Evolutionary conservation across 2,797 vertebrate genomes (phyloP).

Genomic region (Pelodytes ibericus): DNA sequence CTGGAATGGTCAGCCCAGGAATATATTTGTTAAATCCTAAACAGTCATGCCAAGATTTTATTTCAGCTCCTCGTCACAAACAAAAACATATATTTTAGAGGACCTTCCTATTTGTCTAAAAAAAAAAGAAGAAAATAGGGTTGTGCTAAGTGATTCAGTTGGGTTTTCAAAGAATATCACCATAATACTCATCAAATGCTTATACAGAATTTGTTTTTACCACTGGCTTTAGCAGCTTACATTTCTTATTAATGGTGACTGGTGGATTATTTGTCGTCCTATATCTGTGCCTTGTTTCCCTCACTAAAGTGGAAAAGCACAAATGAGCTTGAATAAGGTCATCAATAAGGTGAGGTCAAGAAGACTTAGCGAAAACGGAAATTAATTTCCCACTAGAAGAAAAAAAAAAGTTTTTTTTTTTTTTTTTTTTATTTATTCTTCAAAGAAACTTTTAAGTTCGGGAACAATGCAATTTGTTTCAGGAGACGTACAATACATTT

Average conservation of each 20-base stretch:
- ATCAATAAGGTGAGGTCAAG: constrained; percentile 2
- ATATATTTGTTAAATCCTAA: too few relatives aligned
- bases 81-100: too few relatives aligned
- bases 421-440: neutral
- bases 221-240: neutral
- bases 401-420: neutral
- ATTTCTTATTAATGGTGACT: neutral
- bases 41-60: too few relatives aligned
- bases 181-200: neutral
- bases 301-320: neutral
- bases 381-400: constrained; percentile 6
- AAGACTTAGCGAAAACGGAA: neutral
- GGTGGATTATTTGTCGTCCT: neutral
- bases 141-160: too few relatives aligned
- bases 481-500: constrained; percentile 16
- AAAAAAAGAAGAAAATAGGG: too few relatives aligned
- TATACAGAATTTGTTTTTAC: neutral
- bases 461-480: constrained; percentile 29
- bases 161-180: too few relatives aligned
- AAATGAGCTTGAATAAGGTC: neutral
- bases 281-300: neutral
- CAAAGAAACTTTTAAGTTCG: constrained; percentile 9
- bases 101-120: too few relatives aligned
- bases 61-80: too few relatives aligned
- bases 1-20: too few relatives aligned